These are phyloP conservation scores for Elgaria multicarinata DNA, from an alignment of 2,113 vertebrate species.

Conservation along the genomic window DNA sequence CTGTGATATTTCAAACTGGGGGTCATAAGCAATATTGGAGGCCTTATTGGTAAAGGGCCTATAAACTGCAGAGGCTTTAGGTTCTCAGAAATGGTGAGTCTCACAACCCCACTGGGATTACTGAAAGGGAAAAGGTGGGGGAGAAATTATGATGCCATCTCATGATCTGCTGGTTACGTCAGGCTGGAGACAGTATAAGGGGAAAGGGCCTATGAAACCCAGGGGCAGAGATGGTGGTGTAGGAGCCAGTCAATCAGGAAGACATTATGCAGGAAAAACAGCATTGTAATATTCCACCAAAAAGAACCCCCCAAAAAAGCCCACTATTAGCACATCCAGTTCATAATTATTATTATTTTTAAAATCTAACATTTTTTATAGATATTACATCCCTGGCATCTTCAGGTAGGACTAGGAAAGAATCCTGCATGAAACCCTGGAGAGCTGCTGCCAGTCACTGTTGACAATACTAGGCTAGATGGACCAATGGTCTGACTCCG, in stretches of 20 bases:
- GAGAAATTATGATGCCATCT: not conserved
- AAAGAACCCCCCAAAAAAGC: too few relatives aligned
- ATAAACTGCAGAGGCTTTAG: not conserved
- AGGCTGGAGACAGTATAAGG: not conserved
- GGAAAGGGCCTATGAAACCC: not conserved
- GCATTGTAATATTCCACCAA: constrained; percentile 30
- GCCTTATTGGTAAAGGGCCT: not conserved
- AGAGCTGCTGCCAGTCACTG: too few relatives aligned
- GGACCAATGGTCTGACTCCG: too few relatives aligned
- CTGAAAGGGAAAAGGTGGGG: not conserved
- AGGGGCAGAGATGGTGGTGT: not conserved
- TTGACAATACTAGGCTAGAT: too few relatives aligned
- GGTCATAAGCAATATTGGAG: not conserved
- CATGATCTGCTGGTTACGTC: too few relatives aligned
- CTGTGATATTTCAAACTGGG: not conserved
- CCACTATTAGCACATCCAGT: too few relatives aligned
- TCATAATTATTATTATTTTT: too few relatives aligned
- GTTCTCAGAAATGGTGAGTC: not conserved
- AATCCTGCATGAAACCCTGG: too few relatives aligned
- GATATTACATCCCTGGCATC: too few relatives aligned
- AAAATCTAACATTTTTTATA: too few relatives aligned
- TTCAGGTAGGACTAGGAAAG: too few relatives aligned
- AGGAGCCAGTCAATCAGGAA: not conserved
- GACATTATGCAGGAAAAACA: constrained; percentile 11
- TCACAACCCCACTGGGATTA: not conserved